These are phyloP conservation scores for Cryptocheilus praepositus DNA, from an alignment of 2,888 invertebrate genomes.

Conservation along the genomic window DNA sequence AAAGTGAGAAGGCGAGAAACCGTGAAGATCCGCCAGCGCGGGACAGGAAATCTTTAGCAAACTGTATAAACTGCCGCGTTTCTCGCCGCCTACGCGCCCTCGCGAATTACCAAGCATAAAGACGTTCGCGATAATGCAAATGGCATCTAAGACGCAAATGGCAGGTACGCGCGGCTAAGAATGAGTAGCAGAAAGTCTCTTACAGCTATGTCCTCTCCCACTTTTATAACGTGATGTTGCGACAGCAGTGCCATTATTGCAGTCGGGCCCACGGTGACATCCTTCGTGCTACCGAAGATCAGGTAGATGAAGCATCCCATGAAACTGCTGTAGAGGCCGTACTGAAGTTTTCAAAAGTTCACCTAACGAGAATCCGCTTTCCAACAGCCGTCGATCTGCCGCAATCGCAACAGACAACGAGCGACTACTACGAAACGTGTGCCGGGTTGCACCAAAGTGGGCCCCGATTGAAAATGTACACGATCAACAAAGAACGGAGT, in stretches of 20 bases:
- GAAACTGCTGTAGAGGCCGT: constrained; percentile 79
- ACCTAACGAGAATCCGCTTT: constrained; percentile 37
- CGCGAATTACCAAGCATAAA: too few species aligned
- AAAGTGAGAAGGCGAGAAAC: too few species aligned
- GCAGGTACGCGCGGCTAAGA: too few species aligned
- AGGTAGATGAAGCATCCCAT: constrained; percentile 78
- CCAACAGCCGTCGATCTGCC: not conserved
- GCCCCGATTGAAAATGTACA: not conserved
- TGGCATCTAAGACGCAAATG: too few species aligned
- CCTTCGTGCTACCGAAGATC: constrained; percentile 78
- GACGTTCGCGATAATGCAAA: too few species aligned
- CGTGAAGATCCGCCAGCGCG: too few species aligned
- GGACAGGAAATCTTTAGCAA: too few species aligned
- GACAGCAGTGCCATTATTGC: constrained; percentile 81
- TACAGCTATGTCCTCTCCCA: constrained; percentile 74
- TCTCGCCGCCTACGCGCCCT: too few species aligned
- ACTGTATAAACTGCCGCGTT: too few species aligned
- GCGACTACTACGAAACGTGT: too few species aligned
- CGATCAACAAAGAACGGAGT: not conserved
- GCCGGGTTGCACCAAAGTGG: too few species aligned
- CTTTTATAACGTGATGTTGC: constrained; percentile 70
- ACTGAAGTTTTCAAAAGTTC: constrained; percentile 71
- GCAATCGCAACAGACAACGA: constrained; percentile 3
- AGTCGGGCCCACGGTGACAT: constrained; percentile 78
- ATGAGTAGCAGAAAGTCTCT: constrained; percentile 41